Conservation (phyloP, 2,113 vertebrate species). For the Tor tambroides region DNA sequence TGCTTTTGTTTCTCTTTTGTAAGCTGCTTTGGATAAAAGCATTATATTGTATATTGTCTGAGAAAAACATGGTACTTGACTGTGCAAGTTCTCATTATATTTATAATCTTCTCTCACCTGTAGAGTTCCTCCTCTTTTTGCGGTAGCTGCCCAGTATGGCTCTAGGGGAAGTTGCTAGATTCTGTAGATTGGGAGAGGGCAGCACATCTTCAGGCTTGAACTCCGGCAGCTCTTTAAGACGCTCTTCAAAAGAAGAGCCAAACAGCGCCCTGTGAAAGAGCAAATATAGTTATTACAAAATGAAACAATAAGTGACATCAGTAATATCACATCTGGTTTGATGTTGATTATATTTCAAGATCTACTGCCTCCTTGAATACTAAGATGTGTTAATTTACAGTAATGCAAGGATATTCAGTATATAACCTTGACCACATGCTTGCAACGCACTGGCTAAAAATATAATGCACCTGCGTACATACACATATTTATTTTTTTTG, state of each 20-base stretch:
- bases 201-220: conserved; percentile 90
- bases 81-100: too few species aligned
- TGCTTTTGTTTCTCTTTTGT: too few species aligned
- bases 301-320: not conserved
- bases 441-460: not conserved
- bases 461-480: not conserved
- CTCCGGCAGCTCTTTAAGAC: conserved; percentile 89
- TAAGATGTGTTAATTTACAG: not conserved
- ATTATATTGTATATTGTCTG: too few species aligned
- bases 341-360: too few species aligned
- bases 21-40: too few species aligned
- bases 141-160: conserved; percentile 92
- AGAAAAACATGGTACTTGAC: too few species aligned
- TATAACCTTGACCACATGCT: too few species aligned
- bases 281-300: not conserved
- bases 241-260: conserved; percentile 82
- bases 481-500: not conserved
- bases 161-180: conserved; percentile 87
- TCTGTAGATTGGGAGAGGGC: conserved; percentile 90
- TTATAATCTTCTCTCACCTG: conserved; percentile 72
- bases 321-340: too few species aligned
- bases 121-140: conserved; percentile 90
- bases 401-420: not conserved
- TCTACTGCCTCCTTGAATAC: not conserved
- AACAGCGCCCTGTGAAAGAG: conserved; percentile 80